A percentile compares a stretch with the other conserved stretches of the same genome.
These are phyloP conservation scores for Rhinogobius similis DNA, from an alignment of 2,113 vertebrate genomes.

Conservation along the genomic window DNA sequence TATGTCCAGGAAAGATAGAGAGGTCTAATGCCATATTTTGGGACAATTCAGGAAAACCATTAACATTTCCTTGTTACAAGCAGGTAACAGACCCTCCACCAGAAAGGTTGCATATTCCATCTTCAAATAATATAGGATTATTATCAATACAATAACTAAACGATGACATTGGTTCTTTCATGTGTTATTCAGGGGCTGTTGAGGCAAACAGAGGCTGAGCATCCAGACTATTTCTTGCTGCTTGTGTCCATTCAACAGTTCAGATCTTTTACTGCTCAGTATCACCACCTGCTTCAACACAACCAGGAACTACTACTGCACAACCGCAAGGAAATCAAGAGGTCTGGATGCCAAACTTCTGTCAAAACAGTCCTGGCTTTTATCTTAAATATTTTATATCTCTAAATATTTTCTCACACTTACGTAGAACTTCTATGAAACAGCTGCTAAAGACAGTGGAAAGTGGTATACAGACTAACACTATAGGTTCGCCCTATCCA, in stretches of 20 bases:
- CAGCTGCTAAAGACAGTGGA: slow-evolving; percentile 86
- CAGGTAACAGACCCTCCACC: not conserved
- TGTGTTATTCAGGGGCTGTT: slow-evolving; percentile 81
- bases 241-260: slow-evolving; percentile 93
- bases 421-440: slow-evolving; percentile 85
- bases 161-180: not conserved
- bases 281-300: slow-evolving; percentile 90
- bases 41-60: too few relatives aligned
- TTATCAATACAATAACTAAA: not conserved
- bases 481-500: slow-evolving; percentile 66
- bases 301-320: slow-evolving; percentile 93
- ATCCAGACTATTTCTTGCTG: slow-evolving; percentile 95
- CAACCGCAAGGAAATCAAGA: slow-evolving; percentile 90
- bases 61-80: too few relatives aligned
- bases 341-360: slow-evolving; percentile 68
- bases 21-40: too few relatives aligned
- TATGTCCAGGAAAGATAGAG: too few relatives aligned
- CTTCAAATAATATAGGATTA: not conserved
- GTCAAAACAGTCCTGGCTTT: not conserved
- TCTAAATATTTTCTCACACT: not conserved
- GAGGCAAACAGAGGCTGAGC: slow-evolving; percentile 91
- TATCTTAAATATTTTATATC: not conserved
- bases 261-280: slow-evolving; percentile 88
- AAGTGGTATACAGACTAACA: slow-evolving; percentile 82
- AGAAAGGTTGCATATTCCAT: not conserved